Evolutionary conservation across 2,113 vertebrate species (phyloP).

Genomic region (Orcinus orca): DNA sequence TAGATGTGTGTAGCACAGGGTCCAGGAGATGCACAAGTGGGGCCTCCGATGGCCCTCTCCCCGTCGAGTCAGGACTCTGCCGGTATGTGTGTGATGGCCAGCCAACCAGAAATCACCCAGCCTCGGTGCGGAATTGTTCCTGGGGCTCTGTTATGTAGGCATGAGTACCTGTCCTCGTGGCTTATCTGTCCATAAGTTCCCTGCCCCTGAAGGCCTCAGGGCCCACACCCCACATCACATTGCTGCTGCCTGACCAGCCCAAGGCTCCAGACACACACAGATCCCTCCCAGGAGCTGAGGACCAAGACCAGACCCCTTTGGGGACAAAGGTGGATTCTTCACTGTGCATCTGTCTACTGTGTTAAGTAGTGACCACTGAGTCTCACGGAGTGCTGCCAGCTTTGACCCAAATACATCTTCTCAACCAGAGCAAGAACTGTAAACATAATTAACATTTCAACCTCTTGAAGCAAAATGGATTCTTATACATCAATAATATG

Average conservation of each 20-base stretch:
- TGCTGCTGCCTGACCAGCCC: not conserved
- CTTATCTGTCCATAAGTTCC: not conserved
- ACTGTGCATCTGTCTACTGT: rapidly evolving
- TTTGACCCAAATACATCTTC: not conserved
- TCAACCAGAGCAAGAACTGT: not conserved
- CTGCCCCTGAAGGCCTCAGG: not conserved
- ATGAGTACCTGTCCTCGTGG: not conserved
- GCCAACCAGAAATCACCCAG: not conserved
- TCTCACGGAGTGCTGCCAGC: rapidly evolving
- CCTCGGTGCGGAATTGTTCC: not conserved
- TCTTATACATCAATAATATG: not conserved
- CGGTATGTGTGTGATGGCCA: not conserved
- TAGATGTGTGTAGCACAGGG: rapidly evolving
- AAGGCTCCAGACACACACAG: not conserved
- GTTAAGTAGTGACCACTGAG: rapidly evolving
- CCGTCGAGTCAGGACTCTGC: not conserved
- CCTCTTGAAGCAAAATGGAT: too few species aligned
- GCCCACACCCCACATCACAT: too few species aligned
- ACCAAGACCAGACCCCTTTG: not conserved
- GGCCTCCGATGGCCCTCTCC: not conserved
- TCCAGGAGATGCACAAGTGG: not conserved
- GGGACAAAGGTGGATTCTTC: not conserved
- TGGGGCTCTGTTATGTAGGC: not conserved
- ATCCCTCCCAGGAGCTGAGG: not conserved
- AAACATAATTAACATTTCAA: not conserved